Evolutionary conservation across 2,113 vertebrate genomes (phyloP).

Genomic region (Coryphaenoides rupestris): DNA sequence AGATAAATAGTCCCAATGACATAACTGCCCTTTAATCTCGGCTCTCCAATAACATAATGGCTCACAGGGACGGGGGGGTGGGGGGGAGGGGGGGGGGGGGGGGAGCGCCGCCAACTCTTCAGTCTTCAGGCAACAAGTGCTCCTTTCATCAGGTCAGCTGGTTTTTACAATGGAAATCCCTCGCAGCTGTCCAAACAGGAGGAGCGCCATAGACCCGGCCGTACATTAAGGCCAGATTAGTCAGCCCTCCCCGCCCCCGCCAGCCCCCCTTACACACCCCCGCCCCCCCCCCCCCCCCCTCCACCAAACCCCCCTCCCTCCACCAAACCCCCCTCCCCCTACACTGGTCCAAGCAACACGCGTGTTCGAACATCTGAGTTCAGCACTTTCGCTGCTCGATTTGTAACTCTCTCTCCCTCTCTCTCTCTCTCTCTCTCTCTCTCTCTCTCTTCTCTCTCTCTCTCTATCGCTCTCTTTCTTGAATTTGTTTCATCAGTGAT

Average conservation of each 20-base stretch:
- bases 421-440: background rate
- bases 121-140: constrained; percentile 69
- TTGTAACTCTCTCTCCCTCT: constrained; percentile 1
- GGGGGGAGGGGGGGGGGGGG: no score
- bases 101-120: constrained; percentile 42
- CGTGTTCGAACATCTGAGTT: background rate
- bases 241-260: constrained; percentile 28
- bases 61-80: constrained; percentile 68
- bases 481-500: no score
- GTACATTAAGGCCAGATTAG: constrained; percentile 48
- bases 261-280: constrained; percentile 8
- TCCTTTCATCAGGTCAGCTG: constrained; percentile 76
- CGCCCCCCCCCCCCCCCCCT: constrained; percentile 12
- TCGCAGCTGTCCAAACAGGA: constrained; percentile 75
- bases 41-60: constrained; percentile 67
- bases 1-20: constrained; percentile 68
- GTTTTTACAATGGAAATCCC: constrained; percentile 76
- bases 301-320: constrained; percentile 18
- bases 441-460: background rate
- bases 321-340: constrained; percentile 19
- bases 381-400: background rate
- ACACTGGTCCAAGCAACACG: background rate
- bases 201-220: constrained; percentile 52
- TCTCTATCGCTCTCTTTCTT: no score
- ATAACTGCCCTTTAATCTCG: constrained; percentile 72